Percentiles rank a stretch among this genome's conserved stretches.
Evolutionary conservation across 2,113 vertebrate species (phyloP).

Genomic region (Camelus dromedarius): DNA sequence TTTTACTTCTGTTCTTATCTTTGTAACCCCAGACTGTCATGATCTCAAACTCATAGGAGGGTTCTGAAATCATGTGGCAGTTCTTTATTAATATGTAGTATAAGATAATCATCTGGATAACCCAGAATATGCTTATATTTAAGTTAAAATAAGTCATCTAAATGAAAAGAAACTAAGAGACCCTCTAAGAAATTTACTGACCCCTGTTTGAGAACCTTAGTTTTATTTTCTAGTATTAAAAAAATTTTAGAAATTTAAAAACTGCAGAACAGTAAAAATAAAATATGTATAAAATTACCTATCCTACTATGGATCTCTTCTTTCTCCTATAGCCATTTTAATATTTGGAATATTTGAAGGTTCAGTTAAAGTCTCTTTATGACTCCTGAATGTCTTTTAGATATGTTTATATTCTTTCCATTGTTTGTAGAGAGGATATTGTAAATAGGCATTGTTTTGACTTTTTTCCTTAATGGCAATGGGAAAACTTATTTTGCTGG

Average conservation of each 20-base stretch:
- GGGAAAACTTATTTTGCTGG: background rate
- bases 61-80: background rate
- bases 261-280: background rate
- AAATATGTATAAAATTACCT: background rate
- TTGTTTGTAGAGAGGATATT: background rate
- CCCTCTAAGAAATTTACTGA: background rate
- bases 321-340: background rate
- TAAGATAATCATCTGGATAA: background rate
- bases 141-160: background rate
- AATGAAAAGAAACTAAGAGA: background rate
- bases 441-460: background rate
- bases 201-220: background rate
- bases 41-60: background rate
- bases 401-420: background rate
- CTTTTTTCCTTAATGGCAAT: background rate
- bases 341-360: background rate
- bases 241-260: background rate
- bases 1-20: background rate
- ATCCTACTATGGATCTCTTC: background rate
- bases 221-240: slow-evolving; percentile 53
- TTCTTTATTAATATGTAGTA: background rate
- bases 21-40: background rate
- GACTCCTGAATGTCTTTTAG: background rate
- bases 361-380: background rate
- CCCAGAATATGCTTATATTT: background rate